Evolutionary conservation across 2,797 vertebrate species (phyloP).

Genomic region (Esox lucius): DNA sequence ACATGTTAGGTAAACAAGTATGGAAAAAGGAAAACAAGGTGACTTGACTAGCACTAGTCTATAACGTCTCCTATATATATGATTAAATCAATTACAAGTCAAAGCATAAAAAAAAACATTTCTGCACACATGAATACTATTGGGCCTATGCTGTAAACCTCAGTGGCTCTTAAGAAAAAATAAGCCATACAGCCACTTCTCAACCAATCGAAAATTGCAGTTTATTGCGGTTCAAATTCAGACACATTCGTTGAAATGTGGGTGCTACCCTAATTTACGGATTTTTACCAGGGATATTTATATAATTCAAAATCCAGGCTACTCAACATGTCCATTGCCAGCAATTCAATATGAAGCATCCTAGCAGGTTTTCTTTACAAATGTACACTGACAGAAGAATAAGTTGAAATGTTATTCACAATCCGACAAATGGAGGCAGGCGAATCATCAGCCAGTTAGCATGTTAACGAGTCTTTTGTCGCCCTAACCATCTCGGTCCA

Average conservation of each 20-base stretch:
- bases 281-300: background rate
- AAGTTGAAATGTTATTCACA: background rate
- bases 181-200: background rate
- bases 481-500: slow-evolving; percentile 61
- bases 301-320: background rate
- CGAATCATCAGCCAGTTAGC: slow-evolving; percentile 33
- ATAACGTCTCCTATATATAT: background rate
- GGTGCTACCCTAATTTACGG: background rate
- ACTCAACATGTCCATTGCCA: background rate
- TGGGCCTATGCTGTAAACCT: background rate
- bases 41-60: background rate
- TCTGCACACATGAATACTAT: background rate
- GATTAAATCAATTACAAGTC: background rate
- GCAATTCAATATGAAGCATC: background rate
- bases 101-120: too few relatives aligned
- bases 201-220: background rate
- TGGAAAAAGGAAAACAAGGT: background rate
- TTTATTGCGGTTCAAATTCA: background rate
- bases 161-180: background rate
- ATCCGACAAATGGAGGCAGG: slow-evolving; percentile 34
- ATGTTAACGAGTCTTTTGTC: slow-evolving; percentile 70
- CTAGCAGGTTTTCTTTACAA: background rate
- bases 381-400: slow-evolving; percentile 4
- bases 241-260: background rate
- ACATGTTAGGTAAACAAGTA: background rate